Evolutionary conservation across 2,888 invertebrate genomes (phyloP).

Genomic region (Lasioglossum vierecki): DNA sequence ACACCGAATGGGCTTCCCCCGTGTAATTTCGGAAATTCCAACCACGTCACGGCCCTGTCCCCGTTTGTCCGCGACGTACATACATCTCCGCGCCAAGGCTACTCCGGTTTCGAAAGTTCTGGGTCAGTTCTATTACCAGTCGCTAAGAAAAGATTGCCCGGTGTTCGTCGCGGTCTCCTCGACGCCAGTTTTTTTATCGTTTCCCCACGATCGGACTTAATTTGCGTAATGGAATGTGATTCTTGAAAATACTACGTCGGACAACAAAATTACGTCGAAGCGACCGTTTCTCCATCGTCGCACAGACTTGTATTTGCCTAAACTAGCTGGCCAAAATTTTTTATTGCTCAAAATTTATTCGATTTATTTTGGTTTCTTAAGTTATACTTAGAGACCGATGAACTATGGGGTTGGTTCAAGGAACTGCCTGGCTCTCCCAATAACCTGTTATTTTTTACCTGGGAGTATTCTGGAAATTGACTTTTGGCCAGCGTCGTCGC

Average conservation of each 20-base stretch:
- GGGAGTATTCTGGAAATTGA: too few relatives aligned
- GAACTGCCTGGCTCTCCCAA: too few relatives aligned
- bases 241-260: background rate
- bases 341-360: too few relatives aligned
- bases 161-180: too few relatives aligned
- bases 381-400: too few relatives aligned
- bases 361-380: too few relatives aligned
- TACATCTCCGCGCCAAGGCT: constrained; percentile 28
- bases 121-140: constrained; percentile 40
- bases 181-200: background rate
- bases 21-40: constrained; percentile 69
- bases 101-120: constrained; percentile 21
- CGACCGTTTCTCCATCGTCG: background rate
- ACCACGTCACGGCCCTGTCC: constrained; percentile 59
- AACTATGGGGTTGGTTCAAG: too few relatives aligned
- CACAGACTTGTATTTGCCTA: too few relatives aligned
- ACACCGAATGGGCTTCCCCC: constrained; percentile 55
- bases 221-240: background rate
- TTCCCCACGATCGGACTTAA: background rate
- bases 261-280: background rate
- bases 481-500: background rate
- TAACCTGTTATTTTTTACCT: too few relatives aligned
- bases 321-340: too few relatives aligned
- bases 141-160: background rate
- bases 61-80: constrained; percentile 15